Evolutionary conservation across 2,797 vertebrate genomes (phyloP).

Genomic region (Apogon talboti): DNA sequence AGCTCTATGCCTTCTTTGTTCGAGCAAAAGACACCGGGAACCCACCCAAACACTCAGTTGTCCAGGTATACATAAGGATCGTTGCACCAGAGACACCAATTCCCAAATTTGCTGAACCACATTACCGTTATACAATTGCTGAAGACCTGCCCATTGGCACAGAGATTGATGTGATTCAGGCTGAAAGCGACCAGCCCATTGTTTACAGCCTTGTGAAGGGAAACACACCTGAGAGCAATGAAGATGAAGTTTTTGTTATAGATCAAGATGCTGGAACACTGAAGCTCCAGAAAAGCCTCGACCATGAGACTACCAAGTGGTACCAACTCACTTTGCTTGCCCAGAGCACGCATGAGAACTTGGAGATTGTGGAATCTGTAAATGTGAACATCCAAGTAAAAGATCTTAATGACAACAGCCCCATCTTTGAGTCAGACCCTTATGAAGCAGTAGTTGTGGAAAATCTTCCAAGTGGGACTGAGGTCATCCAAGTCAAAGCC

Average conservation of each 20-base stretch:
- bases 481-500: constrained; percentile 93
- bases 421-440: constrained; percentile 91
- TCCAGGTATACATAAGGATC: constrained; percentile 91
- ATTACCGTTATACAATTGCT: constrained; percentile 91
- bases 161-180: constrained; percentile 91
- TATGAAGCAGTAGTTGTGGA: constrained; percentile 93
- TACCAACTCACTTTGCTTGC: constrained; percentile 91
- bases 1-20: constrained; percentile 92
- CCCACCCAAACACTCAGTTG: constrained; percentile 88
- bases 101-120: constrained; percentile 91
- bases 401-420: constrained; percentile 95
- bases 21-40: constrained; percentile 92
- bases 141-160: constrained; percentile 92
- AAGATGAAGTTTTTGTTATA: constrained; percentile 91
- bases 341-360: constrained; percentile 82
- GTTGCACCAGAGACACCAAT: constrained; percentile 88
- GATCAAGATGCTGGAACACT: constrained; percentile 89
- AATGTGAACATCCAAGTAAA: constrained; percentile 94
- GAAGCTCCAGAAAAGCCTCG: constrained; percentile 93
- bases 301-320: constrained; percentile 96
- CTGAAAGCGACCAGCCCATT: constrained; percentile 85
- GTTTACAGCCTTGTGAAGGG: constrained; percentile 91
- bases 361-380: constrained; percentile 86
- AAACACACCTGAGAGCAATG: constrained; percentile 93
- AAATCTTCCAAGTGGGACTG: constrained; percentile 90